Conservation (phyloP, 2,113 vertebrate genomes). For the Limnothrissa miodon region DNA sequence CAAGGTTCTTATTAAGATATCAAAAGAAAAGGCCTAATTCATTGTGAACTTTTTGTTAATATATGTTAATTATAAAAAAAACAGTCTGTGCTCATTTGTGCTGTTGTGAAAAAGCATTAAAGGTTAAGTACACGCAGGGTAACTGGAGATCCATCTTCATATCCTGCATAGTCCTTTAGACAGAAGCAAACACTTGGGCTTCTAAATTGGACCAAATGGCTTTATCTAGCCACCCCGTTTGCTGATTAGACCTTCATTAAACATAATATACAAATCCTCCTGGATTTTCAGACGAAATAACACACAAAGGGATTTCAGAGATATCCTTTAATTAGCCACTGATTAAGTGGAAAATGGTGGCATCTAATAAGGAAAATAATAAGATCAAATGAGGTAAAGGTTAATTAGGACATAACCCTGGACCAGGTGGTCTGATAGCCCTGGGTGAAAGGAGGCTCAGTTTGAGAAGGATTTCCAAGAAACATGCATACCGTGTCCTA, state of each 20-base stretch:
- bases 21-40: too few relatives aligned
- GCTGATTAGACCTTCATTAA: conserved; percentile 51
- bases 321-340: conserved; percentile 59
- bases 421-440: neutral
- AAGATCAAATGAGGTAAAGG: conserved; percentile 40
- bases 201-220: conserved; percentile 38
- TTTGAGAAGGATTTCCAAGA: conserved; percentile 5
- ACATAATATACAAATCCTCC: conserved; percentile 46
- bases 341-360: conserved; percentile 55
- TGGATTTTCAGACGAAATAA: conserved; percentile 39
- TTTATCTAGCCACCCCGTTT: conserved; percentile 46
- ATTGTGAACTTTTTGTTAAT: too few relatives aligned
- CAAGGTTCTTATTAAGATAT: too few relatives aligned
- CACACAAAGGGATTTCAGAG: conserved; percentile 42
- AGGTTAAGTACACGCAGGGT: conserved; percentile 1
- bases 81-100: neutral
- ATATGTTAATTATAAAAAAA: too few relatives aligned
- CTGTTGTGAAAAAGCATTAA: neutral
- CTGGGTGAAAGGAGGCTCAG: neutral
- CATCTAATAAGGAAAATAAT: conserved; percentile 41
- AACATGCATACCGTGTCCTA: neutral
- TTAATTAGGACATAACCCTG: conserved; percentile 32
- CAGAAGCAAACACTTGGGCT: conserved; percentile 30
- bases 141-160: conserved; percentile 30
- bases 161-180: neutral